Conservation (phyloP, 2,797 vertebrate genomes). For the Stomatorhinus walkeri region DNA sequence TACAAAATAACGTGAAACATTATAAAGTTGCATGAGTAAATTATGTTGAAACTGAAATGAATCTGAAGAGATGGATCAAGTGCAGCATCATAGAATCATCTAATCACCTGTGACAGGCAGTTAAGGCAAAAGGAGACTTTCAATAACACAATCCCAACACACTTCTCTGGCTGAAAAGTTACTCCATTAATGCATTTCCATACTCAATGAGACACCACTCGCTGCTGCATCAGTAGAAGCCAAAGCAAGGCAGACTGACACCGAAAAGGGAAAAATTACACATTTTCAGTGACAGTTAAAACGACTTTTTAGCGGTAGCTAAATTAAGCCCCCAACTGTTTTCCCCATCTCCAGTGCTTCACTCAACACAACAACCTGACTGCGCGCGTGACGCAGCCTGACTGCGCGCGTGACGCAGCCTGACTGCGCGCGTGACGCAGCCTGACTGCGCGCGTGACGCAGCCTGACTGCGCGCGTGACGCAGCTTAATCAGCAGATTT, state of each 20-base stretch:
- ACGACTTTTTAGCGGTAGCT: not conserved
- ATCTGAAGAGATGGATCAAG: not conserved
- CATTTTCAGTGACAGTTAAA: not conserved
- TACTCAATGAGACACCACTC: not conserved
- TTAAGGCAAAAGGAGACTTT: not conserved
- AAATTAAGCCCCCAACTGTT: not conserved
- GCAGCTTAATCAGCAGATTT: not conserved
- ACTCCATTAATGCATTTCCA: not conserved
- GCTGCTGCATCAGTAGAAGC: not conserved
- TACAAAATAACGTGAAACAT: not conserved
- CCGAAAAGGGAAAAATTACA: not conserved
- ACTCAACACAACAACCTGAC: not conserved
- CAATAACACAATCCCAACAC: not conserved
- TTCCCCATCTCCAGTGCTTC: not conserved
- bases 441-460: too few species aligned
- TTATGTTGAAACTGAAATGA: not conserved
- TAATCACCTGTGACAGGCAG: not conserved
- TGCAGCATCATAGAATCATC: not conserved
- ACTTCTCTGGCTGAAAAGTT: not conserved
- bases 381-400: too few species aligned
- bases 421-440: too few species aligned
- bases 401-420: too few species aligned
- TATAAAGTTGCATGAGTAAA: not conserved
- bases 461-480: too few species aligned
- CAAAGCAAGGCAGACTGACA: not conserved